Evolutionary conservation across 2,888 invertebrate species (phyloP).

Genomic region (Athetis lepigone): DNA sequence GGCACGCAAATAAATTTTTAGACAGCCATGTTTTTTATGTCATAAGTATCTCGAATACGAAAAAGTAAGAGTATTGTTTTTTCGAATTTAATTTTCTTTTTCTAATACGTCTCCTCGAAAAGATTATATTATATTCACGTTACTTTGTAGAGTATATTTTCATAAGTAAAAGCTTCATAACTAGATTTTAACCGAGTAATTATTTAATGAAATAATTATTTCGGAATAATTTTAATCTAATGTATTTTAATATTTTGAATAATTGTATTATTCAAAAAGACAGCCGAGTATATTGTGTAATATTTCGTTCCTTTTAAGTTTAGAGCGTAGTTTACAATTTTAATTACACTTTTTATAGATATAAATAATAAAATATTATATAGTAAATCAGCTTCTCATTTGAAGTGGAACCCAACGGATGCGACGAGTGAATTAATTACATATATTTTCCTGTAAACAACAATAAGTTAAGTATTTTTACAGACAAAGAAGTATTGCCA

Average conservation of each 20-base stretch:
- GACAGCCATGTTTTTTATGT: slow-evolving; percentile 48
- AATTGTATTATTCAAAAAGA: slow-evolving; percentile 55
- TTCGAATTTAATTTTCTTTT: slow-evolving; percentile 6
- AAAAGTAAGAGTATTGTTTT: slow-evolving; percentile 17
- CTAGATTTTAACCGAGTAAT: slow-evolving; percentile 23
- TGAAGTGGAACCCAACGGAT: slow-evolving; percentile 73
- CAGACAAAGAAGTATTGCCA: not conserved
- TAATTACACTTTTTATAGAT: slow-evolving; percentile 29
- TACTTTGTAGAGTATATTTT: slow-evolving; percentile 18
- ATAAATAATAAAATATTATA: slow-evolving; percentile 51
- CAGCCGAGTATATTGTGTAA: slow-evolving; percentile 46
- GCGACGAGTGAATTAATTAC: slow-evolving; percentile 76
- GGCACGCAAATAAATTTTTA: slow-evolving; percentile 75
- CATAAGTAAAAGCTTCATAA: slow-evolving; percentile 36
- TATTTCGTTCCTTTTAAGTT: slow-evolving; percentile 50
- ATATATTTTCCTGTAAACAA: slow-evolving; percentile 86
- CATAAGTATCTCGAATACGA: slow-evolving; percentile 4
- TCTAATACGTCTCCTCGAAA: slow-evolving; percentile 31
- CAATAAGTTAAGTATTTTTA: slow-evolving; percentile 31
- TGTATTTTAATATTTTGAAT: slow-evolving; percentile 56
- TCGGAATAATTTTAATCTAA: slow-evolving; percentile 37
- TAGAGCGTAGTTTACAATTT: slow-evolving; percentile 43
- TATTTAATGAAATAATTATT: slow-evolving; percentile 14
- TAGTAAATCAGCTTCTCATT: slow-evolving; percentile 66
- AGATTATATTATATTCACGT: slow-evolving; percentile 21